These are phyloP conservation scores for Ophion ventricosus DNA, from an alignment of 2,888 invertebrate genomes.

Conservation along the genomic window DNA sequence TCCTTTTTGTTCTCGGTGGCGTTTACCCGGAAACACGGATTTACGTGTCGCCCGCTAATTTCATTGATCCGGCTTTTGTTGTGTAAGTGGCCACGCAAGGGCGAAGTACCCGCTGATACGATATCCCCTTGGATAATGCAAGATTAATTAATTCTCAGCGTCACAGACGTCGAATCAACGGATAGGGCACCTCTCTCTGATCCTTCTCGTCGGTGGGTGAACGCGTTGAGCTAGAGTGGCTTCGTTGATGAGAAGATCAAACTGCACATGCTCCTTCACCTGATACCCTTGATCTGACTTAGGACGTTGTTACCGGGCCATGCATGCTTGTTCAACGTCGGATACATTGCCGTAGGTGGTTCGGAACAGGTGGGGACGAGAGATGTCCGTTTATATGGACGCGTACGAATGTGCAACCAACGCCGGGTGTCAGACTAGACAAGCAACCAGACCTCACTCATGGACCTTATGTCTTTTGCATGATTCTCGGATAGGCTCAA, in stretches of 20 bases:
- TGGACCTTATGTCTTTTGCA: background rate
- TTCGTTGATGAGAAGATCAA: constrained; percentile 54
- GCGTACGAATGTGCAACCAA: constrained; percentile 9
- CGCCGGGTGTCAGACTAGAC: background rate
- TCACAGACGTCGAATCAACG: constrained; percentile 53
- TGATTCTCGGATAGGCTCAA: background rate
- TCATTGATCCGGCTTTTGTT: constrained; percentile 5
- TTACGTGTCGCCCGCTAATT: constrained; percentile 12
- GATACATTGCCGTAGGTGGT: constrained; percentile 6
- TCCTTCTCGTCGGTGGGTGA: constrained; percentile 9
- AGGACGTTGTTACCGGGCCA: constrained; percentile 25
- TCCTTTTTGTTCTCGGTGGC: constrained; percentile 18
- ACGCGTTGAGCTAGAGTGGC: constrained; percentile 43
- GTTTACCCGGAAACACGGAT: constrained; percentile 46
- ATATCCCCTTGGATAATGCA: constrained; percentile 44
- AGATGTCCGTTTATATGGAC: background rate
- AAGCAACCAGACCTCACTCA: background rate
- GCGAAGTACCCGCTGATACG: constrained; percentile 21
- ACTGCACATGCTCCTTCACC: constrained; percentile 21
- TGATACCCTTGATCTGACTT: constrained; percentile 30
- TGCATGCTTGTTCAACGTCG: constrained; percentile 5
- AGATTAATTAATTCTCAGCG: constrained; percentile 61
- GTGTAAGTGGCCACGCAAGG: constrained; percentile 3
- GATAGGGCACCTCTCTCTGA: constrained; percentile 6
- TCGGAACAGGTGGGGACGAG: constrained; percentile 4